These are phyloP conservation scores for Tragelaphus buxtoni DNA, from an alignment of 2,113 vertebrate genomes.

Conservation along the genomic window DNA sequence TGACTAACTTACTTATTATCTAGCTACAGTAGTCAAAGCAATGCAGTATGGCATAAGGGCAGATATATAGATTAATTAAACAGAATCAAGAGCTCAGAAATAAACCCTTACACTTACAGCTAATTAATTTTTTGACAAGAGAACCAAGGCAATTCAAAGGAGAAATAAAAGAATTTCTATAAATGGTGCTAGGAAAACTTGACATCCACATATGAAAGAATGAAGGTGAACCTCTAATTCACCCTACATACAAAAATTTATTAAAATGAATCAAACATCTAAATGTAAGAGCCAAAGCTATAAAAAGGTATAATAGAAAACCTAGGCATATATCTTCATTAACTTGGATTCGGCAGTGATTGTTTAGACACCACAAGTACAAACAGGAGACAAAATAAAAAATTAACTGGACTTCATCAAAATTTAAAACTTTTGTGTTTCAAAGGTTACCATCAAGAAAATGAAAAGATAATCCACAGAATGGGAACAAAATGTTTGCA, in stretches of 20 bases:
- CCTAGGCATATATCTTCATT: background rate
- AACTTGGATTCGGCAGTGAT: background rate
- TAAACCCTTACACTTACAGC: background rate
- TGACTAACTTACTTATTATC: background rate
- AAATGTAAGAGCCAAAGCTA: background rate
- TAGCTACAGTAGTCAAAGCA: background rate
- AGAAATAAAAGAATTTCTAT: background rate
- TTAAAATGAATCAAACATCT: background rate
- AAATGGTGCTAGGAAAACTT: background rate
- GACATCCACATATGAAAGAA: background rate
- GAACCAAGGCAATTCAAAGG: background rate
- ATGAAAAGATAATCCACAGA: background rate
- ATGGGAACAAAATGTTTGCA: background rate
- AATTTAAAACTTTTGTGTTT: background rate
- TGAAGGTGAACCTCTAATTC: background rate
- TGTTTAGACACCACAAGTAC: background rate
- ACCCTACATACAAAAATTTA: background rate
- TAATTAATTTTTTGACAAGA: background rate
- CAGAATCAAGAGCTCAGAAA: background rate
- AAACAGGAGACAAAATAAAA: background rate
- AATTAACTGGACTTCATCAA: background rate
- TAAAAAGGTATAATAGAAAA: background rate
- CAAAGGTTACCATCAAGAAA: background rate
- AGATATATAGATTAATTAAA: background rate
- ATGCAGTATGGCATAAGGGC: background rate